These are phyloP conservation scores for Agrochola litura DNA, from an alignment of 2,888 invertebrate genomes.

Conservation along the genomic window DNA sequence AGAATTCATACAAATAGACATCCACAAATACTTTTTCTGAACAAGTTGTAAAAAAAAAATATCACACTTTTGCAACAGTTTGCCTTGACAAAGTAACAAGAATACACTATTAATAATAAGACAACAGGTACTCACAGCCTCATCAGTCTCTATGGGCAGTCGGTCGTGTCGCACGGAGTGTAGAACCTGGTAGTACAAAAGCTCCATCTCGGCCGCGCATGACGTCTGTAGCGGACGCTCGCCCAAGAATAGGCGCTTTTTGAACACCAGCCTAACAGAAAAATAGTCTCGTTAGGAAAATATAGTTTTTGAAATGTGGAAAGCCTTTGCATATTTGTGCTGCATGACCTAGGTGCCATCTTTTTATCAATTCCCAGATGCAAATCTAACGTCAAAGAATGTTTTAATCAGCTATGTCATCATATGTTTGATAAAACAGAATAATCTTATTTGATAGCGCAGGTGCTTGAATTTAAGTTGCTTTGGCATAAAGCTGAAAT, in stretches of 20 bases:
- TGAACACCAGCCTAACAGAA: constrained; percentile 81
- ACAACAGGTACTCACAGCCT: constrained; percentile 93
- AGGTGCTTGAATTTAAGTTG: neutral
- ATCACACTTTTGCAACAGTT: neutral
- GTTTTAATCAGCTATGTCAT: neutral
- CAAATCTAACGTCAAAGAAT: neutral
- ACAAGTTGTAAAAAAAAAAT: neutral
- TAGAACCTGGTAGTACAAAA: constrained; percentile 97
- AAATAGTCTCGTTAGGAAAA: neutral
- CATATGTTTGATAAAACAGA: neutral
- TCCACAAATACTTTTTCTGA: neutral
- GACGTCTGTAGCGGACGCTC: constrained; percentile 86
- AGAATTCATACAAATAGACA: too few relatives aligned
- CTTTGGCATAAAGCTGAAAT: neutral
- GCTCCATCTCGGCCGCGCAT: constrained; percentile 97
- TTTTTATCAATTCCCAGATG: neutral
- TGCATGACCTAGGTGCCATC: too few relatives aligned
- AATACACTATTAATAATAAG: neutral
- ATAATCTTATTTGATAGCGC: neutral
- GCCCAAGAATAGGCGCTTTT: constrained; percentile 87
- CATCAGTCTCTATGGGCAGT: constrained; percentile 97
- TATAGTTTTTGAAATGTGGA: neutral
- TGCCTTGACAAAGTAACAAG: neutral
- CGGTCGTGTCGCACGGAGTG: constrained; percentile 97
- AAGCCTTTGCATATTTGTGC: neutral